Evolutionary conservation across 2,113 vertebrate species (phyloP).

Genomic region (Scortum barcoo): DNA sequence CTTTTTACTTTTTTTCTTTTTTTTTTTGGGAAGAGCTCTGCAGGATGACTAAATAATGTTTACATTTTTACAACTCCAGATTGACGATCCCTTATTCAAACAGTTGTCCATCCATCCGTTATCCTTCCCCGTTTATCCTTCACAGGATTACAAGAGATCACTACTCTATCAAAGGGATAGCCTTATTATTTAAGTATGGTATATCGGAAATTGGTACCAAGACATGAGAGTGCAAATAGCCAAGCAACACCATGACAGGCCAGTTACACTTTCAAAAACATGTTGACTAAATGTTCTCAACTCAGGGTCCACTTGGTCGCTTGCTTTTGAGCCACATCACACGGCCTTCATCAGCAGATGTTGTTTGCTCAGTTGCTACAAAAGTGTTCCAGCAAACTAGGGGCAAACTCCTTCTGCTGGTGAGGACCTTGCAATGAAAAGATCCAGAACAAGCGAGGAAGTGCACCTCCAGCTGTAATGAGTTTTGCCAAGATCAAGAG

Average conservation of each 20-base stretch:
- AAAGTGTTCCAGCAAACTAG: background rate
- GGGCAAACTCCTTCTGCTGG: background rate
- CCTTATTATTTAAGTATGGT: slow-evolving; percentile 19
- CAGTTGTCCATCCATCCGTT: background rate
- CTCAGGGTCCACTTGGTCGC: background rate
- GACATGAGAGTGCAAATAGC: background rate
- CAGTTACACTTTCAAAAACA: background rate
- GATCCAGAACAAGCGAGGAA: background rate
- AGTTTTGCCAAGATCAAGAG: background rate
- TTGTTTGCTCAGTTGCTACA: background rate
- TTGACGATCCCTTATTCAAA: background rate
- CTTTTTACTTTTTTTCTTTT: slow-evolving; percentile 2
- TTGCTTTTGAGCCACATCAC: background rate
- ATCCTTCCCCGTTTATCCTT: background rate
- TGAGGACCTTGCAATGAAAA: background rate
- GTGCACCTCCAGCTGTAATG: background rate
- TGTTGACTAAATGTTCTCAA: background rate
- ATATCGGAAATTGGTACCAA: slow-evolving; percentile 16
- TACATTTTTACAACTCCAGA: slow-evolving; percentile 1
- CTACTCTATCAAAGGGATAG: background rate
- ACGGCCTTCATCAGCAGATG: background rate
- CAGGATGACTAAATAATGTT: slow-evolving; percentile 11
- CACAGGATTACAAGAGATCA: background rate
- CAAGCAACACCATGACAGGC: background rate
- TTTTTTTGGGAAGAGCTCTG: background rate